Percentiles rank a stretch among this genome's conserved stretches.
These are phyloP conservation scores for Columba livia DNA, from an alignment of 2,113 vertebrate species.

Conservation along the genomic window DNA sequence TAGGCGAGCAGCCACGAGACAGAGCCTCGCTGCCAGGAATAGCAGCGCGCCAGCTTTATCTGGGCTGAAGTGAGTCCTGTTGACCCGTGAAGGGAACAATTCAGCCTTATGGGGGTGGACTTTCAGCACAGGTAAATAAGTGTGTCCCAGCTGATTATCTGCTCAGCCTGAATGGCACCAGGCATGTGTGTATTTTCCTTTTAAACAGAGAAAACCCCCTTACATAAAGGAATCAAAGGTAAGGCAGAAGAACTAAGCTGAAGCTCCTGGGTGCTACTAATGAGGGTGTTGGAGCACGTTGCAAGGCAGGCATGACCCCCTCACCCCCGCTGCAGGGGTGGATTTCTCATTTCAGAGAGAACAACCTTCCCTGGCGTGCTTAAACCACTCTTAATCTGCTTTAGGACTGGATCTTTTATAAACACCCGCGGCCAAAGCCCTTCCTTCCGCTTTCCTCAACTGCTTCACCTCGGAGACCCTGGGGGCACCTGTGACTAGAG, in stretches of 20 bases:
- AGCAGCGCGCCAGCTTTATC: neutral
- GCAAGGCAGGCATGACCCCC: constrained; percentile 33
- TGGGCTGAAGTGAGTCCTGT: neutral
- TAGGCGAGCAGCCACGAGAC: neutral
- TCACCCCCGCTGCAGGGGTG: neutral
- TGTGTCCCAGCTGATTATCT: neutral
- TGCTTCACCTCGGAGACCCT: constrained; percentile 59
- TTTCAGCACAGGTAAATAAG: neutral
- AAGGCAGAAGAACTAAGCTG: constrained; percentile 9
- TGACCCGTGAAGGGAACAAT: neutral
- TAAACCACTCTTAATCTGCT: constrained; percentile 67
- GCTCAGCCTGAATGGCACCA: neutral
- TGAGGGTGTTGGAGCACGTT: neutral
- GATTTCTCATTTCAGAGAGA: constrained; percentile 56
- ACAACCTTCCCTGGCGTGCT: constrained; percentile 57
- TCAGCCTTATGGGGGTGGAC: neutral
- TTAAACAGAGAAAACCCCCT: constrained; percentile 7
- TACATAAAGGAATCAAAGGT: constrained; percentile 57
- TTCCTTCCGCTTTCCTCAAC: constrained; percentile 59
- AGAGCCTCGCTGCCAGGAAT: neutral
- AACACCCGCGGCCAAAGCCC: constrained; percentile 55
- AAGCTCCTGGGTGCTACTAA: neutral
- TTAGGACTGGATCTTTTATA: constrained; percentile 52
- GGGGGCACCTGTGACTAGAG: constrained; percentile 5
- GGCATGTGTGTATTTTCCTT: neutral